These are phyloP conservation scores for Drosophila demipolita DNA, from an alignment of 2,888 invertebrate species.

Conservation along the genomic window DNA sequence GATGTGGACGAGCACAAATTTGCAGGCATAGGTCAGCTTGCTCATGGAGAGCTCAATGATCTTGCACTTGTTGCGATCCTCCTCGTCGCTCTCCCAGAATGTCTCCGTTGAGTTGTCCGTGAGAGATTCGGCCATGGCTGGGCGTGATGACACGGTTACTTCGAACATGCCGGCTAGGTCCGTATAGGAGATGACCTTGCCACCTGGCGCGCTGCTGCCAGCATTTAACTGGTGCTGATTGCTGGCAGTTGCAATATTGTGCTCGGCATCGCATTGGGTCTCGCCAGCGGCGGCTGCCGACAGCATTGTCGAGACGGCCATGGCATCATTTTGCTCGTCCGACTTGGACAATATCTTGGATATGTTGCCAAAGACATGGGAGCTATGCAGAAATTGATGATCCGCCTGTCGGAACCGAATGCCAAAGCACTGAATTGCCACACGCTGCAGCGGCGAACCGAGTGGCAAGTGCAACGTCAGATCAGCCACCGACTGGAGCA, in stretches of 20 bases:
- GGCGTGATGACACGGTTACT: slow-evolving; percentile 94
- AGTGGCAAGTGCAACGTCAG: slow-evolving; percentile 95
- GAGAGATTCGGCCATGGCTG: slow-evolving; percentile 96
- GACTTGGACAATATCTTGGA: slow-evolving; percentile 97
- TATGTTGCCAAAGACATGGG: slow-evolving; percentile 97
- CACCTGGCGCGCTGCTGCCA: slow-evolving; percentile 54
- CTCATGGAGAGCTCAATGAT: slow-evolving; percentile 90
- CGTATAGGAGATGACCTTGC: slow-evolving; percentile 80
- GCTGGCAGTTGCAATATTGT: slow-evolving; percentile 65
- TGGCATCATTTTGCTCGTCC: slow-evolving; percentile 89
- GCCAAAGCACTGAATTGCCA: slow-evolving; percentile 97
- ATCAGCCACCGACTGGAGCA: slow-evolving; percentile 96
- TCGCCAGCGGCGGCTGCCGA: slow-evolving; percentile 56
- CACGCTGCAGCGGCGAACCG: slow-evolving; percentile 94
- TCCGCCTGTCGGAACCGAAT: slow-evolving; percentile 95
- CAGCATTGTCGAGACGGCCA: slow-evolving; percentile 81
- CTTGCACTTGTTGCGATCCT: slow-evolving; percentile 97
- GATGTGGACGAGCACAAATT: slow-evolving; percentile 92
- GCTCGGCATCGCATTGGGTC: slow-evolving; percentile 80
- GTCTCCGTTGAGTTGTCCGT: slow-evolving; percentile 98
- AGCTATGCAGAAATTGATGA: slow-evolving; percentile 94
- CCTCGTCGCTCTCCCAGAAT: slow-evolving; percentile 99
- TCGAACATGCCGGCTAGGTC: slow-evolving; percentile 85
- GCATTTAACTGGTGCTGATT: slow-evolving; percentile 12
- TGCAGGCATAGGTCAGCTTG: slow-evolving; percentile 86